Conservation (phyloP, 2,888 invertebrate genomes). For the Ferdinandea cuprea region DNA sequence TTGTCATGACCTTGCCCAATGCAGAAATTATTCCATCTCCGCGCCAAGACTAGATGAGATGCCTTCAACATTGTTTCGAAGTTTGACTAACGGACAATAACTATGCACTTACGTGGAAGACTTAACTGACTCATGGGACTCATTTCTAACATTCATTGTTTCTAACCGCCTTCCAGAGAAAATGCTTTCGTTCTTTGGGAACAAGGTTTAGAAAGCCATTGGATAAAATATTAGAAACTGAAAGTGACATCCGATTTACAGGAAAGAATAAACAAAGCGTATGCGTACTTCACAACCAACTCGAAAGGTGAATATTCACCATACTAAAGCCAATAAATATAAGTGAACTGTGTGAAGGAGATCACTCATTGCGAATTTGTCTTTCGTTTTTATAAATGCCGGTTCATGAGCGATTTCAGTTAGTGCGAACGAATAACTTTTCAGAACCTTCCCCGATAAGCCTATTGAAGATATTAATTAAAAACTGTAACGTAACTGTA, state of each 20-base stretch:
- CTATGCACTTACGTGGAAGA: neutral
- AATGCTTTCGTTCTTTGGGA: neutral
- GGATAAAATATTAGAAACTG: slow-evolving; percentile 7
- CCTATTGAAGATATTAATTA: slow-evolving; percentile 46
- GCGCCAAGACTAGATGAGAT: slow-evolving; percentile 27
- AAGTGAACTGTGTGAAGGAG: neutral
- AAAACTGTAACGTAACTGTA: slow-evolving; percentile 66
- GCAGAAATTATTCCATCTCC: slow-evolving; percentile 28
- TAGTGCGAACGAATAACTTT: slow-evolving; percentile 12
- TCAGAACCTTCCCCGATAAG: slow-evolving; percentile 44
- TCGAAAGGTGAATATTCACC: neutral
- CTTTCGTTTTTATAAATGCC: slow-evolving; percentile 12
- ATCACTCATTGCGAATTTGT: slow-evolving; percentile 17
- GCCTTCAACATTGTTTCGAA: slow-evolving; percentile 20
- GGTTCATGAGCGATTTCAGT: slow-evolving; percentile 9
- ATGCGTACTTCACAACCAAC: no score
- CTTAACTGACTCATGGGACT: neutral
- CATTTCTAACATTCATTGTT: no score
- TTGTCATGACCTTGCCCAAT: slow-evolving; percentile 33
- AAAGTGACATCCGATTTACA: neutral
- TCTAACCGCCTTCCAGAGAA: no score
- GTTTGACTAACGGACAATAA: neutral
- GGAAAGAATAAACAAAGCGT: neutral
- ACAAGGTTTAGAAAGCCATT: no score
- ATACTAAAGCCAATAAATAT: neutral